Percentiles rank a stretch among this genome's conserved stretches.
Evolutionary conservation across 2,888 invertebrate genomes (phyloP).

Genomic region (Tridacna gigas): DNA sequence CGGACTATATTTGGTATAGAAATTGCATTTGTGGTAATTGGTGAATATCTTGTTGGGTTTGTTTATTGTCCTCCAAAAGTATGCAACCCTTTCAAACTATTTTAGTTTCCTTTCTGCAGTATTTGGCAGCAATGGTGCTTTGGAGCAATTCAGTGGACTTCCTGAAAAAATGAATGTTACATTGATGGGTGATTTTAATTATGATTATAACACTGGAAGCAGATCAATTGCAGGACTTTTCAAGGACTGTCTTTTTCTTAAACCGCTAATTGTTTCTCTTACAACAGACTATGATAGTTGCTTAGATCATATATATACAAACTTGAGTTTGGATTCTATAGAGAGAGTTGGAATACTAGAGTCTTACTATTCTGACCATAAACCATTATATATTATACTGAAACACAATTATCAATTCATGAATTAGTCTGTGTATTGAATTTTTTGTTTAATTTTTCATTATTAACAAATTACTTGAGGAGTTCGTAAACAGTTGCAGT

Average conservation of each 20-base stretch:
- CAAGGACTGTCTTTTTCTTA: not conserved
- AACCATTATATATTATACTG: slow-evolving; percentile 41
- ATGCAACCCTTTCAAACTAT: not conserved
- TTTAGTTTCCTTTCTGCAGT: not conserved
- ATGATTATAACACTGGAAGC: slow-evolving; percentile 1
- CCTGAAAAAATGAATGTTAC: not conserved
- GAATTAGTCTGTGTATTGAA: too few relatives aligned
- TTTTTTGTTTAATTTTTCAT: too few relatives aligned
- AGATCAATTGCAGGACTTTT: not conserved
- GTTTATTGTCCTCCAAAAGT: slow-evolving; percentile 35
- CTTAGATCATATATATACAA: slow-evolving; percentile 50
- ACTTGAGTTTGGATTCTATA: not conserved
- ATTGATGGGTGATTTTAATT: slow-evolving; percentile 33
- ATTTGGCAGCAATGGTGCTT: not conserved
- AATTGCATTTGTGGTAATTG: slow-evolving; percentile 5
- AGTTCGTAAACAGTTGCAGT: too few relatives aligned
- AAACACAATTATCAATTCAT: not conserved
- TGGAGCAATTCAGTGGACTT: not conserved
- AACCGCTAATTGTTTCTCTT: slow-evolving; percentile 14
- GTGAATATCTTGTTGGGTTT: slow-evolving; percentile 14
- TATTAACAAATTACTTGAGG: too few relatives aligned
- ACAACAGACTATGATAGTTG: slow-evolving; percentile 49
- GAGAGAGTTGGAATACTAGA: slow-evolving; percentile 31
- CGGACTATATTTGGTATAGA: slow-evolving; percentile 16
- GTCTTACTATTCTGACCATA: slow-evolving; percentile 52